Base-by-base conservation (phyloP, 2,113 vertebrate species). In the Gobius niger region DNA sequence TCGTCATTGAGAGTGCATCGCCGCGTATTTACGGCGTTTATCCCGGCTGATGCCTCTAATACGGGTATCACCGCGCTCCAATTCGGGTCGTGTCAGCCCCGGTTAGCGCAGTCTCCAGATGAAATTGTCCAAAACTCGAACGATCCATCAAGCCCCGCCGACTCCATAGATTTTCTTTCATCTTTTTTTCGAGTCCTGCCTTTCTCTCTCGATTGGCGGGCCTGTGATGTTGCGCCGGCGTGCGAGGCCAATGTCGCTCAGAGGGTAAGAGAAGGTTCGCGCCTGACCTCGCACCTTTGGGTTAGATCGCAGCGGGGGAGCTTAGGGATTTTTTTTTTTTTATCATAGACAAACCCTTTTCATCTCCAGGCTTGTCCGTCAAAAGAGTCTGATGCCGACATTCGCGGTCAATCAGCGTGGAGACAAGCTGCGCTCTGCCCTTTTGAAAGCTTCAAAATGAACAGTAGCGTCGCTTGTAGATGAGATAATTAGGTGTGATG, bases 121-220 rank as follows among this genome's bases (percentile, higher is more conserved):
- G 86, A 90, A 91, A 91, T 91, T 90, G 89, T 92, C 88, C 83
- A 87, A 88, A 92, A 89, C 89, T 91, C 89, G 80, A 73, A 72
- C 85, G 68, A 92, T 92, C 90, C 89, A 90, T 92, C 89, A 91
- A 78, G 73, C 81, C 81, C 72, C 24, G 83, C 59, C 54, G 54
- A 47, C 49, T 60, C 74, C 74, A 90, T 91, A 85, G 88, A 89
- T 91, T 91, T 88, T 83, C 89, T 83, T 88, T 91, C 90, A 90
- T 85, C 85, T 88, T 85, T 46, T 46, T 63, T 79, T 69, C 8
- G 52, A 73, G 78, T 87, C 87, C 86, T 86, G 82, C 81, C 87
- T 80, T 89, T 86, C 86, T 87, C 77, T 77, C 82, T 83, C 69
- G 51, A 77, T 73, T 44, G 66, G 46, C 65, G 62, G 82, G 67